These are phyloP conservation scores for Eupithecia insigniata DNA, from an alignment of 2,888 invertebrate genomes.

Conservation along the genomic window DNA sequence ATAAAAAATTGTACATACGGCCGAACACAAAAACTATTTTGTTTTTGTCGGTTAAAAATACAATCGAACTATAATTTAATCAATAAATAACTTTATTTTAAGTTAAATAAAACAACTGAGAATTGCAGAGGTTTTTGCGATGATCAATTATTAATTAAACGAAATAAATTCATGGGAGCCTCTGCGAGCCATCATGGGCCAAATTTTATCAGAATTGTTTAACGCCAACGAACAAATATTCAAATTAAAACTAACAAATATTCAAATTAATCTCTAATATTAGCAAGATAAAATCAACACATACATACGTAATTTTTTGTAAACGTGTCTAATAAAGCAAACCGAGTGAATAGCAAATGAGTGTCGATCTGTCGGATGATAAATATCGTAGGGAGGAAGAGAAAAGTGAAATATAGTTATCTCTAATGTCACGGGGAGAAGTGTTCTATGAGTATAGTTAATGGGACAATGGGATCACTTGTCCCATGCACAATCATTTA, in stretches of 20 bases:
- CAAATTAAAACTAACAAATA: neutral
- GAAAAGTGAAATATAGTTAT: conserved; percentile 36
- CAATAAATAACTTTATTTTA: neutral
- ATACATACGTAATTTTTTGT: neutral
- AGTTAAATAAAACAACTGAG: neutral
- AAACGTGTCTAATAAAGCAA: conserved; percentile 54
- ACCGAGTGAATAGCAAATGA: conserved; percentile 66
- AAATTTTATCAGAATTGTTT: neutral
- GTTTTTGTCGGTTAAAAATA: too few species aligned
- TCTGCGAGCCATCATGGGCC: neutral
- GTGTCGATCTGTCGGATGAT: conserved; percentile 65
- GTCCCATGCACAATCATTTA: conserved; percentile 66
- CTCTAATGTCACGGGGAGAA: conserved; percentile 41
- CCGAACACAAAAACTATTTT: too few species aligned
- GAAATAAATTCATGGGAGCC: neutral
- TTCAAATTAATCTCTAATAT: neutral
- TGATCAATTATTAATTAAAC: neutral
- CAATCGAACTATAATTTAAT: neutral
- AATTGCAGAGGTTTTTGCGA: neutral
- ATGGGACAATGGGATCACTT: conserved; percentile 69
- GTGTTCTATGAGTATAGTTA: conserved; percentile 25
- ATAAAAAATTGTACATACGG: too few species aligned
- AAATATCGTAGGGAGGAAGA: conserved; percentile 55
- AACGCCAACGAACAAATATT: neutral
- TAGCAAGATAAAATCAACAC: neutral